Evolutionary conservation across 1,140 invertebrate species (phyloP).

Genomic region (Drosophila bocki): DNA sequence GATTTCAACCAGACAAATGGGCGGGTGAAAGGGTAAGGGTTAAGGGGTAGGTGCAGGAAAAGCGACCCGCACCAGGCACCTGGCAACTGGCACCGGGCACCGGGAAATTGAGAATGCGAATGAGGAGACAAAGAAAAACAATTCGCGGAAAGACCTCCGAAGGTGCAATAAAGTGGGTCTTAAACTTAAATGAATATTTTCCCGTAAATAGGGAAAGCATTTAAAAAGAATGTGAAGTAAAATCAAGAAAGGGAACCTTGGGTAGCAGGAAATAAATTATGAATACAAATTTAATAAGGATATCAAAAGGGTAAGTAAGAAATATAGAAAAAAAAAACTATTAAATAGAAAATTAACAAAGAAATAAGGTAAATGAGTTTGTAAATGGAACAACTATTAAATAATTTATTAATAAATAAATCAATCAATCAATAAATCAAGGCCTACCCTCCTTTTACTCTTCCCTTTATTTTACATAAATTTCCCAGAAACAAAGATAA

Average conservation of each 20-base stretch:
- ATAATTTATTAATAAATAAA: neutral
- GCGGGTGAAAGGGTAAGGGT: neutral
- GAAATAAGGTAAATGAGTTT: too few species aligned
- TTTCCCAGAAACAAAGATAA: neutral
- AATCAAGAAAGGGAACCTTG: neutral
- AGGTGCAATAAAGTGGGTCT: constrained; percentile 14
- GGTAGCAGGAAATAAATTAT: neutral
- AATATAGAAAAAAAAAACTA: neutral
- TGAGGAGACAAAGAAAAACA: constrained; percentile 25
- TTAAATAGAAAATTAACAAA: neutral
- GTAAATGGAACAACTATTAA: neutral
- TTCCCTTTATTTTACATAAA: neutral
- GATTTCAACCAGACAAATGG: constrained; percentile 6
- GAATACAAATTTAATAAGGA: neutral
- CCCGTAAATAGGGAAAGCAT: constrained; percentile 5
- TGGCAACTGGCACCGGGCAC: constrained; percentile 1
- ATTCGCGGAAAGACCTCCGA: constrained; percentile 15
- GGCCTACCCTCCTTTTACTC: neutral
- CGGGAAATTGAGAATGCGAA: constrained; percentile 47
- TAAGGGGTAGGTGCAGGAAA: neutral
- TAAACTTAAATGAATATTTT: constrained; percentile 2
- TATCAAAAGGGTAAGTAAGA: neutral
- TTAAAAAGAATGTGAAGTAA: neutral
- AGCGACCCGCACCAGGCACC: constrained; percentile 8
- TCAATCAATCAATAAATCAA: neutral